phyloP scores from a whole-genome alignment of 2,113 vertebrate genomes.

The Hemichromis elongatus region DNA sequence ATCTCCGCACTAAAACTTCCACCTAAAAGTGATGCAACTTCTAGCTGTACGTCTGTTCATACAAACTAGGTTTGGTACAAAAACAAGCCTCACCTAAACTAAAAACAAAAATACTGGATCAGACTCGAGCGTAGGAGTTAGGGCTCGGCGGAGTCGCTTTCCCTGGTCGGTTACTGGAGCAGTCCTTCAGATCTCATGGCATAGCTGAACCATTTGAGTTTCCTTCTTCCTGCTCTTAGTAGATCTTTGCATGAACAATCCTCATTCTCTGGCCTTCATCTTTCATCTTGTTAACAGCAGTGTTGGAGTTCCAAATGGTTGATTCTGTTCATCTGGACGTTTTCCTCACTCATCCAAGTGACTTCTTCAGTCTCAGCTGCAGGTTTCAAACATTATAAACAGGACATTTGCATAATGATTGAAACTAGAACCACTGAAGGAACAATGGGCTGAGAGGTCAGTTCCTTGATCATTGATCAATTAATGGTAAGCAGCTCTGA shows the following conservation, averaged over 20 bases:
- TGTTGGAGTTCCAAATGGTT: not conserved
- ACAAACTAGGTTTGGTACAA: not conserved
- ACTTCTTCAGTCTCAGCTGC: not conserved
- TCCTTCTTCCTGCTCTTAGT: not conserved
- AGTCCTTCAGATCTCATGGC: not conserved
- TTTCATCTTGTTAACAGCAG: not conserved
- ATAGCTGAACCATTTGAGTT: not conserved
- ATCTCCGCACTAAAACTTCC: not conserved
- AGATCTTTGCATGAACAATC: not conserved
- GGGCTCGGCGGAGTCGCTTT: not conserved
- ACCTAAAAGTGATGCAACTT: not conserved
- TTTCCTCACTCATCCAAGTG: not conserved
- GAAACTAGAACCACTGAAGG: not conserved
- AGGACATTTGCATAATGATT: not conserved
- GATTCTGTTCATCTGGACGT: not conserved
- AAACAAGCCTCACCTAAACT: not conserved
- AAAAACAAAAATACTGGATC: not conserved
- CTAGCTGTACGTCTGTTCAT: not conserved
- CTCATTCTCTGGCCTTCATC: not conserved
- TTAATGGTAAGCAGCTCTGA: not conserved
- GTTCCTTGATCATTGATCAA: not conserved
- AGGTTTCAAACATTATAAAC: not conserved
- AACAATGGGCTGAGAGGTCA: not conserved
- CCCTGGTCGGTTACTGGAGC: not conserved
- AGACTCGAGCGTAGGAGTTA: too few relatives aligned